These are phyloP conservation scores for Cottus gobio DNA, from an alignment of 2,113 vertebrate species.

Conservation along the genomic window DNA sequence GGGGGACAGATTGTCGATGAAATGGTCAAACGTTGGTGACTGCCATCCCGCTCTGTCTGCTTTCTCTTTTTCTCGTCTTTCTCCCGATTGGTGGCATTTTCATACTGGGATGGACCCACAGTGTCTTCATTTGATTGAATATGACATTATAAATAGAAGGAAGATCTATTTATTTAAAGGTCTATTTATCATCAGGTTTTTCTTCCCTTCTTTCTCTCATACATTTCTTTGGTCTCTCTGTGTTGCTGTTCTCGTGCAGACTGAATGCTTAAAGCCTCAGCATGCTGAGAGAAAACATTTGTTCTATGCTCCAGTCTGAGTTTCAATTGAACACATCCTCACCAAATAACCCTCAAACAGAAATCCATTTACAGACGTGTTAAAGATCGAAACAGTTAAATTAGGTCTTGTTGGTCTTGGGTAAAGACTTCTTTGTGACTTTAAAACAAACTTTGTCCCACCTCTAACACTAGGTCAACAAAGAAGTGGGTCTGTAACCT, in stretches of 20 bases:
- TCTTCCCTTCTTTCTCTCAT: conserved; percentile 4
- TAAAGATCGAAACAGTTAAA: too few relatives aligned
- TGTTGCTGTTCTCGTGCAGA: conserved; percentile 14
- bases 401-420: too few relatives aligned
- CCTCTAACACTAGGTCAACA: too few relatives aligned
- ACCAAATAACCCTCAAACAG: not conserved
- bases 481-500: too few relatives aligned
- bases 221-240: conserved; percentile 48
- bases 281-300: not conserved
- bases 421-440: too few relatives aligned
- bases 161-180: too few relatives aligned
- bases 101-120: not conserved
- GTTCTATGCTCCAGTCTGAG: not conserved
- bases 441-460: too few relatives aligned
- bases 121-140: conserved; percentile 13
- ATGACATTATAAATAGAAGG: conserved; percentile 11
- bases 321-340: not conserved
- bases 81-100: not conserved
- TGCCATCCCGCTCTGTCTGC: not conserved
- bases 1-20: conserved; percentile 40
- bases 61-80: not conserved
- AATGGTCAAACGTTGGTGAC: conserved; percentile 8
- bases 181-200: not conserved
- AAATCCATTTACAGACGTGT: too few relatives aligned
- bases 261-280: not conserved